phyloP scores from a whole-genome alignment of 1,140 invertebrate species.

The Zaprionus nigranus region DNA sequence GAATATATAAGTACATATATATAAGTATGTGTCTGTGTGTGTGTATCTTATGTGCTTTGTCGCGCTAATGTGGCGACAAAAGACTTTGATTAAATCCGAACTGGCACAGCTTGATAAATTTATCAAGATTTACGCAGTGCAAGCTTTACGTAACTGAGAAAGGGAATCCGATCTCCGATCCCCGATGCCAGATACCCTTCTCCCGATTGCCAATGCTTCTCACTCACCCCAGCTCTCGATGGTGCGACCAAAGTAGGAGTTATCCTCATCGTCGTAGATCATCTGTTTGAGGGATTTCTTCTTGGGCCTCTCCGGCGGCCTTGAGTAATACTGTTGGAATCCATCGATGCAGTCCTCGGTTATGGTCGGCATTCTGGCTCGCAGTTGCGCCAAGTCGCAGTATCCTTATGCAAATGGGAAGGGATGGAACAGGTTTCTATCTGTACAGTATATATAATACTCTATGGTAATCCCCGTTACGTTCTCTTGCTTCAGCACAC shows the following conservation, averaged over 20 bases:
- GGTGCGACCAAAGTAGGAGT: slow-evolving; percentile 88
- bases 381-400: slow-evolving; percentile 29
- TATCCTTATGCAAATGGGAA: slow-evolving; percentile 20
- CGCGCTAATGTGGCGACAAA: slow-evolving; percentile 51
- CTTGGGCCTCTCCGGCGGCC: slow-evolving; percentile 86
- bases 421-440: neutral
- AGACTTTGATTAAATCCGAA: slow-evolving; percentile 56
- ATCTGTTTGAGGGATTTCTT: slow-evolving; percentile 87
- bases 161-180: neutral
- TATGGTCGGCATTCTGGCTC: slow-evolving; percentile 76
- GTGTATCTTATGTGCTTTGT: slow-evolving; percentile 1
- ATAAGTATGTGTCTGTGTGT: slow-evolving; percentile 8
- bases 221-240: slow-evolving; percentile 90
- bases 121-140: slow-evolving; percentile 48
- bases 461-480: neutral
- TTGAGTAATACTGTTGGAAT: slow-evolving; percentile 87
- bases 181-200: neutral
- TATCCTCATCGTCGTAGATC: slow-evolving; percentile 89
- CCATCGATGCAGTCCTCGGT: slow-evolving; percentile 85
- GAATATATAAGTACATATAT: neutral
- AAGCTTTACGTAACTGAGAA: slow-evolving; percentile 51
- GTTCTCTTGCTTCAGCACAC: slow-evolving; percentile 41
- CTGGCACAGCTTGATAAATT: slow-evolving; percentile 53
- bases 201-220: neutral
- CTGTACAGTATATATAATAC: slow-evolving; percentile 8